Evolutionary conservation across 2,113 vertebrate species (phyloP).

Genomic region (Stomatorhinus ivindoensis): DNA sequence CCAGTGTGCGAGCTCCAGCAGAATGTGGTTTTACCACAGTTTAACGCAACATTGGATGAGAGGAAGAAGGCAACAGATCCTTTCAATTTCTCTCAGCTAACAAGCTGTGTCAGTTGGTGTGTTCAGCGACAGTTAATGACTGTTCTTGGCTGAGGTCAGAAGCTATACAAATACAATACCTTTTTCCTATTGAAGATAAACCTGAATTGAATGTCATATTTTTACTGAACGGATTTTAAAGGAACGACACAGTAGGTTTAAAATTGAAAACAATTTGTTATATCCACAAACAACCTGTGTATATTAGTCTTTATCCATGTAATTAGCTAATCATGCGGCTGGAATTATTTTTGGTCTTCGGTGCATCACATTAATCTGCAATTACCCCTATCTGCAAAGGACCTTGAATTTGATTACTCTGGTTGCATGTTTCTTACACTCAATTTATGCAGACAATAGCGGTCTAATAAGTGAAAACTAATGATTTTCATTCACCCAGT

Average conservation of each 20-base stretch:
- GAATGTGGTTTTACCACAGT: not conserved
- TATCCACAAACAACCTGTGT: not conserved
- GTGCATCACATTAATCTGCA: constrained; percentile 15
- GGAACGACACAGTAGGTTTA: not conserved
- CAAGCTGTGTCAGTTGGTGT: not conserved
- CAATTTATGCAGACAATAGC: constrained; percentile 1
- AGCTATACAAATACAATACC: not conserved
- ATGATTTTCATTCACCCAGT: not conserved
- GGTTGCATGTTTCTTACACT: not conserved
- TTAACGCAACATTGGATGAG: not conserved
- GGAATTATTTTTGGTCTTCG: constrained; percentile 13
- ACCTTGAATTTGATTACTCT: constrained; percentile 9
- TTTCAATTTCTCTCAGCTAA: not conserved
- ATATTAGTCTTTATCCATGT: not conserved
- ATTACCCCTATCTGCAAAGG: not conserved
- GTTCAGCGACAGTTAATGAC: constrained; percentile 1
- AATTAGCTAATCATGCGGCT: not conserved
- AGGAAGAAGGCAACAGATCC: not conserved
- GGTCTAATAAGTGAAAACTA: constrained; percentile 10
- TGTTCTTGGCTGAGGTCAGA: not conserved
- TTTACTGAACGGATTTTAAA: not conserved
- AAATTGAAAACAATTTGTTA: not conserved
- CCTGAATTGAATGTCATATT: not conserved
- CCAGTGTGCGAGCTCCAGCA: not conserved
- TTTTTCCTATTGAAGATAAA: not conserved